These are phyloP conservation scores for Melikaiella ostensackeni DNA, from an alignment of 2,888 invertebrate species.

Conservation along the genomic window DNA sequence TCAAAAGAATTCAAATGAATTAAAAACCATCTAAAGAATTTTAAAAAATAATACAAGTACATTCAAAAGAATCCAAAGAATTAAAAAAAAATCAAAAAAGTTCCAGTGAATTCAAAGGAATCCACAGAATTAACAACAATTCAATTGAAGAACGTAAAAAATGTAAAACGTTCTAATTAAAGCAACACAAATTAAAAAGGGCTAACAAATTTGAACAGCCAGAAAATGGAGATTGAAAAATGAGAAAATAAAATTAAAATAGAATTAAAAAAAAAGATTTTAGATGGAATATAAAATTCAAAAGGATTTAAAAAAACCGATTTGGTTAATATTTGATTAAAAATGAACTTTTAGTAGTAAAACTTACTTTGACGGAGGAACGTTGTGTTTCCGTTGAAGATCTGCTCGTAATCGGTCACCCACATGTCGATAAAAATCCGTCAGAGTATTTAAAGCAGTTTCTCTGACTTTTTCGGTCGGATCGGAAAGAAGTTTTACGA, in stretches of 20 bases:
- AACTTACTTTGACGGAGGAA: constrained; percentile 84
- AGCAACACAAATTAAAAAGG: not conserved
- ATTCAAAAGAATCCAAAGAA: too few species aligned
- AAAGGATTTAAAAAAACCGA: not conserved
- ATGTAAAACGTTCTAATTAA: not conserved
- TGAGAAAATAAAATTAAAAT: not conserved
- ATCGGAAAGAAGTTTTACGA: constrained; percentile 91
- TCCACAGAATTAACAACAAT: too few species aligned
- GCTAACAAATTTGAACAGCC: not conserved
- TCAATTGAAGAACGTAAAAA: too few species aligned
- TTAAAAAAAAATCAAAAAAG: too few species aligned
- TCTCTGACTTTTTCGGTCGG: constrained; percentile 93
- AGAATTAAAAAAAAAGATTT: not conserved
- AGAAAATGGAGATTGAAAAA: constrained; percentile 12
- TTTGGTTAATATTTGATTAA: not conserved
- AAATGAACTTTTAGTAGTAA: not conserved
- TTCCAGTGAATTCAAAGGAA: too few species aligned
- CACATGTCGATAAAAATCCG: constrained; percentile 95
- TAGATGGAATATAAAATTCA: not conserved
- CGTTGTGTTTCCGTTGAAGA: constrained; percentile 87
- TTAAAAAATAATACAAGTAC: too few species aligned
- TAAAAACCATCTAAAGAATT: too few species aligned
- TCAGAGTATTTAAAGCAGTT: constrained; percentile 89
- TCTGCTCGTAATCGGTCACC: constrained; percentile 92
- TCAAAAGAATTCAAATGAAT: too few species aligned